Conservation (phyloP, 2,113 vertebrate species). For the Pandion haliaetus region DNA sequence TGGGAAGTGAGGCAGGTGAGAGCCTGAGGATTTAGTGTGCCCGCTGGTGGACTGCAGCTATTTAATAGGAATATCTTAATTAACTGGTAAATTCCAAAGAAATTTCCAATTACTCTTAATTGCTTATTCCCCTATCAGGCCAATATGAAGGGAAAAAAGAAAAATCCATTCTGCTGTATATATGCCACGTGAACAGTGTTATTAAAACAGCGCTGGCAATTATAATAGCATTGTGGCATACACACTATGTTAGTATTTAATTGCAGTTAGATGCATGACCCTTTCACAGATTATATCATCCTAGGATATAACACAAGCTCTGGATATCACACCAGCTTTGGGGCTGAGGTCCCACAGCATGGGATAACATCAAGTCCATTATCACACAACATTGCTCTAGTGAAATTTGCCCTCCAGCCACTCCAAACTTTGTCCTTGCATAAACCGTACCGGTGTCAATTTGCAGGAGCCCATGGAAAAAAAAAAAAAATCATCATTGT, state of each 20-base stretch:
- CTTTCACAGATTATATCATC: background rate
- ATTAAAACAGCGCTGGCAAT: background rate
- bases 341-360: background rate
- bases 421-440: constrained; percentile 3
- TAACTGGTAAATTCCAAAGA: background rate
- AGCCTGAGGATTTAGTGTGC: background rate
- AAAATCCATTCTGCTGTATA: background rate
- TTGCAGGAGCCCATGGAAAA: background rate
- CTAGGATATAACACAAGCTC: background rate
- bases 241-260: background rate
- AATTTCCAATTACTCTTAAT: background rate
- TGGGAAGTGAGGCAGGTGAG: background rate
- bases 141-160: background rate
- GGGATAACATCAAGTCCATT: background rate
- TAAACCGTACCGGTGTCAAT: background rate
- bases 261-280: background rate
- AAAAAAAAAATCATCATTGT: background rate
- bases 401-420: constrained; percentile 23
- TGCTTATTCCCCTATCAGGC: background rate
- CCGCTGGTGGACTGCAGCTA: background rate
- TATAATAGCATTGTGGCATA: background rate
- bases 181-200: background rate
- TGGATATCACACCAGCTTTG: background rate
- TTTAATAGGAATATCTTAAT: background rate
- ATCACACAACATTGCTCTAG: constrained; percentile 32